A percentile compares a stretch with the other conserved stretches of the same genome.
phyloP scores from a whole-genome alignment of 2,797 vertebrate species.

The Acanthiza pusilla region DNA sequence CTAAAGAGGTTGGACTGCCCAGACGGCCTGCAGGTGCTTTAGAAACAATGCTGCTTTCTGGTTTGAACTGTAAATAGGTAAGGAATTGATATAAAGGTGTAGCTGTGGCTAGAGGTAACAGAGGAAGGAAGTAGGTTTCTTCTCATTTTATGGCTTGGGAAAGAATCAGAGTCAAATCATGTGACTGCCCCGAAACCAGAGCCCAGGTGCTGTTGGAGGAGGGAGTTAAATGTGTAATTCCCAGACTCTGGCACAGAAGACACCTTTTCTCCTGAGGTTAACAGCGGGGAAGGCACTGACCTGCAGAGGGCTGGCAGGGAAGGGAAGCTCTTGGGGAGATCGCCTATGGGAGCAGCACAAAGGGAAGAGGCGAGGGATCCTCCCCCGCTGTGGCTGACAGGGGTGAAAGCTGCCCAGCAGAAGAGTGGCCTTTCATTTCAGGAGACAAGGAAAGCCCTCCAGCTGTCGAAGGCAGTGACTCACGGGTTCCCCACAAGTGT shows the following conservation, averaged over 20 bases:
- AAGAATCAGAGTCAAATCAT: not conserved
- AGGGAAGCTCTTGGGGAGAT: not conserved
- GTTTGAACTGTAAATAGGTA: not conserved
- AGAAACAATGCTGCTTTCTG: not conserved
- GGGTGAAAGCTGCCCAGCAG: not conserved
- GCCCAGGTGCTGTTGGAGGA: not conserved
- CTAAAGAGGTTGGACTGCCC: not conserved
- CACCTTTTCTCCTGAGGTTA: not conserved
- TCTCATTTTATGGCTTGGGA: not conserved
- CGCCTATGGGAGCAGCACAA: rapidly evolving
- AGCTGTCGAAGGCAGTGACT: not conserved
- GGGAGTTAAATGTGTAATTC: not conserved
- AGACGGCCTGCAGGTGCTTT: not conserved
- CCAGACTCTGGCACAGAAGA: not conserved
- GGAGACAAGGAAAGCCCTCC: not conserved
- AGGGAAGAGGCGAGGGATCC: not conserved
- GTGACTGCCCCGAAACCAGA: not conserved
- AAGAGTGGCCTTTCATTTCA: not conserved
- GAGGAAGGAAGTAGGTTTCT: not conserved
- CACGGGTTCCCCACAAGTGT: not conserved
- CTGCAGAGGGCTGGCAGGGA: not conserved
- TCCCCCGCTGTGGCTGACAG: not conserved
- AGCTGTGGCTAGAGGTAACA: not conserved
- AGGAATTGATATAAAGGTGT: not conserved
- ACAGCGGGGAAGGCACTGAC: not conserved